phyloP scores from a whole-genome alignment of 2,888 invertebrate genomes.

The Eupithecia vulgata region DNA sequence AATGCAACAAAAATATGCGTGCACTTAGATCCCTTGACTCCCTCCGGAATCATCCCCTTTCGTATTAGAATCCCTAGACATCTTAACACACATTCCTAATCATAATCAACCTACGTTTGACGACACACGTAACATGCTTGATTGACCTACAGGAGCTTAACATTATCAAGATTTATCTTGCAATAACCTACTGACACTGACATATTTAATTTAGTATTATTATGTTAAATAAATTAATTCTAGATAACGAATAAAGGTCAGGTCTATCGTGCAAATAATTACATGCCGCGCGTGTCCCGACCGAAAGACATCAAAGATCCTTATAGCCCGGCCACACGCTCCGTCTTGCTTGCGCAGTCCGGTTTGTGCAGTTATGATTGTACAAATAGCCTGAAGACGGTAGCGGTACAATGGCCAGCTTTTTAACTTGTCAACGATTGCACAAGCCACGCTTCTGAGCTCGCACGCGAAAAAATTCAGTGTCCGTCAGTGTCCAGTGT shows the following conservation, averaged over 20 bases:
- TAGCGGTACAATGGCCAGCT: no score
- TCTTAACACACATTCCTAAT: neutral
- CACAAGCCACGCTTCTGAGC: no score
- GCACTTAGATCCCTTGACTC: no score
- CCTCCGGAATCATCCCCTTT: neutral
- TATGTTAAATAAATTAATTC: neutral
- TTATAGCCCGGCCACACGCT: no score
- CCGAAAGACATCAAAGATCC: neutral
- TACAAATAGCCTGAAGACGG: no score
- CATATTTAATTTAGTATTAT: neutral
- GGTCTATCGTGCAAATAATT: neutral
- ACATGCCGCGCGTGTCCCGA: neutral
- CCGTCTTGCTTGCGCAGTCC: no score
- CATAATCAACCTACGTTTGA: neutral
- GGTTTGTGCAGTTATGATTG: no score
- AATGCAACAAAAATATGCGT: neutral
- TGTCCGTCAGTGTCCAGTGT: no score
- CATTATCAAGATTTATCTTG: neutral
- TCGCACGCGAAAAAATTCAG: no score
- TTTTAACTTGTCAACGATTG: no score
- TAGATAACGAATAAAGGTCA: constrained; percentile 3
- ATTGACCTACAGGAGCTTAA: neutral
- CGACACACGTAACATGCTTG: no score
- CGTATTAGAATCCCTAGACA: neutral
- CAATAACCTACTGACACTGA: neutral